Conservation (phyloP, 1,140 invertebrate species). For the Meteorus sp. region DNA sequence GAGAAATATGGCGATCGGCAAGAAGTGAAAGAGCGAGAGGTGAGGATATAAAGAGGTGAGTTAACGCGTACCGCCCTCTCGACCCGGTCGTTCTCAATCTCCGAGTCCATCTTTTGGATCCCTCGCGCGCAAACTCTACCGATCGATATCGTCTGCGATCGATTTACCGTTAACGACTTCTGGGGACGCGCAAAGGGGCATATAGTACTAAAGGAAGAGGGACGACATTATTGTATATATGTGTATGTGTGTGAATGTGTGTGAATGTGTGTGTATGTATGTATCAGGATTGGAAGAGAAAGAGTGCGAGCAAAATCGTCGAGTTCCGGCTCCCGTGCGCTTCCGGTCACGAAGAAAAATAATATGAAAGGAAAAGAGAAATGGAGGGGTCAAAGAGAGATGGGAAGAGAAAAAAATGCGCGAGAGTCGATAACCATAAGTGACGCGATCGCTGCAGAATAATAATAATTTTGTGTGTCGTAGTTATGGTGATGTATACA, state of each 20-base stretch:
- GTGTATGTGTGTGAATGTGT: too few relatives aligned
- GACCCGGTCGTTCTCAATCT: conserved; percentile 14
- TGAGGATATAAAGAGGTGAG: too few relatives aligned
- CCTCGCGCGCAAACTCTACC: conserved; percentile 9
- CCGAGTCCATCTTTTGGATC: conserved; percentile 16
- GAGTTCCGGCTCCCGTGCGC: conserved; percentile 46
- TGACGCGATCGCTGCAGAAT: conserved; percentile 15
- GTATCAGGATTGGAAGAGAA: too few relatives aligned
- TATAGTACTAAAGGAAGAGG: conserved; percentile 35
- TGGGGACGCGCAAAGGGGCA: conserved; percentile 27
- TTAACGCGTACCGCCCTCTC: background rate
- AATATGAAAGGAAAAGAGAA: background rate
- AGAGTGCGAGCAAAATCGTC: conserved; percentile 45
- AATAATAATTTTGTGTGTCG: conserved; percentile 23
- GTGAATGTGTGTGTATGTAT: too few relatives aligned
- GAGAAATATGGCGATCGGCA: too few relatives aligned
- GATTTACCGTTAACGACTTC: conserved; percentile 21
- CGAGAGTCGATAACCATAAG: conserved; percentile 4
- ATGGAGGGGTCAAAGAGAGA: background rate
- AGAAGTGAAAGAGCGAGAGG: too few relatives aligned
- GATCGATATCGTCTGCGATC: conserved; percentile 12
- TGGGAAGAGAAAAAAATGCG: background rate
- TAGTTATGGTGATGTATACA: too few relatives aligned
- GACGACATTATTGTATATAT: conserved; percentile 21
- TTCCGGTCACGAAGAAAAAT: conserved; percentile 52